Evolutionary conservation across 1,140 invertebrate species (phyloP), one percentile per base, ranked within the genome.

Genomic region (Lethrus apterus): DNA sequence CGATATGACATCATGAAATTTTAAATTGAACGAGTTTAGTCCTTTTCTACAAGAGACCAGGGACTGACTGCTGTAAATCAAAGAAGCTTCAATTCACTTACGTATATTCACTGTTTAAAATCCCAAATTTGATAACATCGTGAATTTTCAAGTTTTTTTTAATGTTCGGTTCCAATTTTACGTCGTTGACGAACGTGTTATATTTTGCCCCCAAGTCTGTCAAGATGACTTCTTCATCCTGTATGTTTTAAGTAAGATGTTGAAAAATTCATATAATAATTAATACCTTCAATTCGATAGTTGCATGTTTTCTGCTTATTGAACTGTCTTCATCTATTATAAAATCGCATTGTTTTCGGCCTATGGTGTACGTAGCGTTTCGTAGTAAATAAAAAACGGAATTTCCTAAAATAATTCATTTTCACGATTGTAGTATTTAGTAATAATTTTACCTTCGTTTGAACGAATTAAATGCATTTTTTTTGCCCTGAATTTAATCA

Each of bases 121-220:
- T 70, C 0, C 77, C 77, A 61, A 78, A 76, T 33, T 69, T 70
- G 11, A 78, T 56, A 10, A 62, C 45, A 62, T 73, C 69, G 4
- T 66, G 64, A n/a, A 56, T 51, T 24, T 67, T 59, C 17, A 79
- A 30, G 46, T 56, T 59, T 10, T 61, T 52, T 35, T 59, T 55
- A 8, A 51, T 35, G 41, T 65, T 56, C 9, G 54, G 34, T 47
- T 64, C 56, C 45, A 54, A 17, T 30, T 67, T 59, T n/a, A 50
- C 57, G n/a, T 63, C 46, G 49, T 75, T 74, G 13, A 73, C 44
- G 38, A 63, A 74, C 5, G 76, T 77, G 2, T 74, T 73, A 53
- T 76, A 78, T 46, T 68, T 72, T 8, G 76, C 77, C 32, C 62
- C 70, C 11, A 69, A 55, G 59, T 79, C 77, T 42, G 58, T 55